These are phyloP conservation scores for Lordiphosa andalusiaca DNA, from an alignment of 2,888 invertebrate genomes.

Conservation along the genomic window DNA sequence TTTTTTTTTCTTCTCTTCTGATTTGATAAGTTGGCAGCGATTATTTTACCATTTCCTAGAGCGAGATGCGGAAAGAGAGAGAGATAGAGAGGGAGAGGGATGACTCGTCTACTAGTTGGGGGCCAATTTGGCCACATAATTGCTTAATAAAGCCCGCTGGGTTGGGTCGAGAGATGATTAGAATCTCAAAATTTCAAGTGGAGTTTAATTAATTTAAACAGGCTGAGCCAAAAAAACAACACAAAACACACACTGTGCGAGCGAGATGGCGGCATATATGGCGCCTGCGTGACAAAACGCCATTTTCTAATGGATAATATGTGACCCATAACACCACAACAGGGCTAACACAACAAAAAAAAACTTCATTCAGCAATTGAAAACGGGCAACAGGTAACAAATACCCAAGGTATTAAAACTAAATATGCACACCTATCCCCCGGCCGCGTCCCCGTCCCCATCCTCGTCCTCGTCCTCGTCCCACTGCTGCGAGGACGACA, in stretches of 20 bases:
- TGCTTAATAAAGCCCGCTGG: conserved; percentile 65
- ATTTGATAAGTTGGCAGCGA: conserved; percentile 71
- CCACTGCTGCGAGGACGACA: conserved; percentile 10
- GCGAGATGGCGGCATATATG: conserved; percentile 30
- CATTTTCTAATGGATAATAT: conserved; percentile 78
- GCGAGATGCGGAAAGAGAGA: neutral
- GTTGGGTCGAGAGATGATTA: conserved; percentile 11
- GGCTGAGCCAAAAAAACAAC: neutral
- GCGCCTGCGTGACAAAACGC: conserved; percentile 77
- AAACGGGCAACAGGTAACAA: conserved; percentile 74
- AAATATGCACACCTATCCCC: conserved; percentile 58
- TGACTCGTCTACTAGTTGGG: conserved; percentile 34
- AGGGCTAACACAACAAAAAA: too few relatives aligned
- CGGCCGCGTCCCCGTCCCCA: neutral
- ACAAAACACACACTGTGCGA: conserved; percentile 33
- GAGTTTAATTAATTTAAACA: conserved; percentile 25
- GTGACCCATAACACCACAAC: conserved; percentile 66
- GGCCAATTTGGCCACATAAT: conserved; percentile 61
- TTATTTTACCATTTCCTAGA: conserved; percentile 69
- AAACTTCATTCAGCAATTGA: conserved; percentile 58
- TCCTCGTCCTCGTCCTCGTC: neutral
- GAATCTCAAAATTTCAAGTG: conserved; percentile 1
- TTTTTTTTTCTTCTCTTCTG: conserved; percentile 51
- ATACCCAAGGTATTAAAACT: conserved; percentile 73
- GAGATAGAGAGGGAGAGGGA: conserved; percentile 1